Base-by-base conservation (phyloP, 2,113 vertebrate genomes). In the Syngnathoides biaculeatus region DNA sequence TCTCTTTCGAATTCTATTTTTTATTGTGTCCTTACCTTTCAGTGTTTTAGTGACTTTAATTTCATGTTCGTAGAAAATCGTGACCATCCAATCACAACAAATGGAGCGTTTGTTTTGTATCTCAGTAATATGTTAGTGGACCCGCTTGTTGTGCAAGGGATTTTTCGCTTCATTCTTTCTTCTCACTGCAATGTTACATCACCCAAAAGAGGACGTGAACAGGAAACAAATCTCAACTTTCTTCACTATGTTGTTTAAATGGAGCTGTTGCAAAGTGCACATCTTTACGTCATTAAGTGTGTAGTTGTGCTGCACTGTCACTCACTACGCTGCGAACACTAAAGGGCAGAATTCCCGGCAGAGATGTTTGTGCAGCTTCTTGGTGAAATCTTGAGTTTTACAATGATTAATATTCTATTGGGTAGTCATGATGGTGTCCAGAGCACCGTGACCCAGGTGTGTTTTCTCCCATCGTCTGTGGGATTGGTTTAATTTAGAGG, bases 91-190 rank as follows among this genome's bases (percentile, higher is more conserved):
- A 74, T 59, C 65, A 67, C 74, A 53, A 67, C 71, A 66, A 74
- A 69, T 73, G 71, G 80, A 79, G 69, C n/a, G 5, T 73, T 84
- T 64, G 48, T 87, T 90, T 89, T 77, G 77, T 83, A 88, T 91
- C 90, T 91, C 89, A 90, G 89, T 86, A 90, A 91, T 73, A 79
- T 79, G 70, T 85, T 89, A 38, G 20, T n/a, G 19, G 47, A 6
- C n/a, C 10, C 52, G 12, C 11, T 13, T 13, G 11, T n/a, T 12
- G 39, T 5, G 20, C 15, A 20, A 43, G 20, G 10, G 15, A 62
- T 40, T 43, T 62, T 8, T 45, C 22, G 26, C 60, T 17, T 52
- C 15, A 17, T 47, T 47, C 17, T 47, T 22, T 52, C 53, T 26
- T 27, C 4, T 56, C 53, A 27, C 26, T 27, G 26, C 17, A 55